Base-by-base conservation (phyloP, 2,797 vertebrate species). In the Fundulus diaphanus region DNA sequence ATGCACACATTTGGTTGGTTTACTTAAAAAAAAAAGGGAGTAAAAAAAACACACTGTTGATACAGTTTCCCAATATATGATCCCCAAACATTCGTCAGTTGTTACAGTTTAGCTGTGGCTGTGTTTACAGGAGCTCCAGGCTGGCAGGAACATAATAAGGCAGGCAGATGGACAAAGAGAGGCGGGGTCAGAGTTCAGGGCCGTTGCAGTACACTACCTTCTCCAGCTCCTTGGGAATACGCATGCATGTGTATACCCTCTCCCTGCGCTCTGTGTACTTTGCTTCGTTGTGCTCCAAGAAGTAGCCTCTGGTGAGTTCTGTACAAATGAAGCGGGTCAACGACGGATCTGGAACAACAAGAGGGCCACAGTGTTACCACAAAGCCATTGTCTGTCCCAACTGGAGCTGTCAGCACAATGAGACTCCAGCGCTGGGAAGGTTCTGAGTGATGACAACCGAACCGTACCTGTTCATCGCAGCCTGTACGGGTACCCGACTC, bases 211-310 rank as follows among this genome's bases (percentile, higher is more conserved):
- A 61, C 70, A 0, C 22, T 93, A 99, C 98, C 97, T 99, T 98
- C 92, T 99, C 98, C 92, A 99, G 88, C 87, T 99, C 98, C 93
- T 97, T 96, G 61, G 98, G 98, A 93, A 99, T 98, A 74, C 97
- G 94, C 96, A 99, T 95, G 92, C 97, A 99, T 0, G 98, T 99
- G 93, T 99, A 99, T 3, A 99, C 97, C 80, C 95, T 93, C 89
- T 99, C 97, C 82, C 98, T 94, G 82, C 97, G 94, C 90, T 99
- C 98, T 0, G 96, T 99, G 89, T 98, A 99, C 90, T 99, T 98
- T 82, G 98, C 98, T 90, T 99, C 98, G 89, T 99, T 98, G 94
- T 98, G 97, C 87, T 99, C 98, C 88, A 99, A 97, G 94, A 99
- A 98, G 94, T 99, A 99, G 54, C 98, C 97, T 91, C 98, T 96